These are phyloP conservation scores for Eulemur albifrons DNA, from an alignment of 2,797 vertebrate species.

Conservation along the genomic window DNA sequence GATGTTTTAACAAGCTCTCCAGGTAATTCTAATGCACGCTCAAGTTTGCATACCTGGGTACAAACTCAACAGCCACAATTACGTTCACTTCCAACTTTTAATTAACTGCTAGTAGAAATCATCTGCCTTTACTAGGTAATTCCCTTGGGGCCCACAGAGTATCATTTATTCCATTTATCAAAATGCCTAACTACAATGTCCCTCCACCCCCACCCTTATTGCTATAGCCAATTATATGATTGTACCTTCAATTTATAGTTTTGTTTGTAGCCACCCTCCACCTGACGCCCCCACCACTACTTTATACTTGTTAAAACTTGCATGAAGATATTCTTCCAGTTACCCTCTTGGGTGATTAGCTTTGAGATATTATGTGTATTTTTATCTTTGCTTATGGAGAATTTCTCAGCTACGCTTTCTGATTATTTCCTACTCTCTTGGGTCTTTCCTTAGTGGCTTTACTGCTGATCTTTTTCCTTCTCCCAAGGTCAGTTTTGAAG, in stretches of 20 bases:
- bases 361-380: slow-evolving; percentile 44
- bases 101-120: slow-evolving; percentile 51
- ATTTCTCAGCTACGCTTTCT: slow-evolving; percentile 42
- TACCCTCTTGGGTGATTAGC: slow-evolving; percentile 47
- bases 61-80: neutral
- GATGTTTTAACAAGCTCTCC: slow-evolving; percentile 1
- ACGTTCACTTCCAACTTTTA: slow-evolving; percentile 18
- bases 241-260: neutral
- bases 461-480: neutral
- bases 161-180: slow-evolving; percentile 37
- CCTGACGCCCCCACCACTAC: neutral
- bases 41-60: neutral
- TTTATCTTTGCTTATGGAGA: slow-evolving; percentile 46
- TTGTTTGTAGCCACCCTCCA: neutral
- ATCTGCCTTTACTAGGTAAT: slow-evolving; percentile 1
- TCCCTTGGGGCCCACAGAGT: neutral
- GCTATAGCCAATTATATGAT: neutral
- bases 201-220: neutral
- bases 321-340: slow-evolving; percentile 3
- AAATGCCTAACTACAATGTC: neutral
- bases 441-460: neutral
- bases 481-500: slow-evolving; percentile 40
- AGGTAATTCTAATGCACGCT: neutral
- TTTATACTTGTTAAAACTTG: slow-evolving; percentile 28
- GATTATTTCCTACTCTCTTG: slow-evolving; percentile 38